Evolutionary conservation across 2,113 vertebrate species (phyloP), one percentile per base, ranked within the genome.

Genomic region (Pluvianellus socialis): DNA sequence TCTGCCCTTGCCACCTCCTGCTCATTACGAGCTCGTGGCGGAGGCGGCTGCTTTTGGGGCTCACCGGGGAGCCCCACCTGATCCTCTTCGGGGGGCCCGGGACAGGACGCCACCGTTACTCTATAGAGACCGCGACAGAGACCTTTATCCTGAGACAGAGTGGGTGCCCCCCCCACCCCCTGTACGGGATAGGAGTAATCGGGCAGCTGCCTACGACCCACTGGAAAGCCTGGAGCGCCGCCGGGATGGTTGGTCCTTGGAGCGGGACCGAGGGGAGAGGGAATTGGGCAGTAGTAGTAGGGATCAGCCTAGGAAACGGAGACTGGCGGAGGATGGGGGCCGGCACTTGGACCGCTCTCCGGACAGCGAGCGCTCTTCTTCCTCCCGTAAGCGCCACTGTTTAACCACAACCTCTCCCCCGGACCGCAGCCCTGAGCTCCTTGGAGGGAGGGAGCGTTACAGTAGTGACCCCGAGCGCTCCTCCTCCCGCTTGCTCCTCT

Each of bases 231-330:
- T 99, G 67, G 99, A 99, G 75, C 98, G 99, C 35, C 98, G 99
- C 68, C 98, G 99, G 82, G 99, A 99, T 49, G 98, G 99, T 42
- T 99, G 99, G 99, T 99, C 99, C 92, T 96, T 99, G 97, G 99
- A 99, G 91, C 97, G 99, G 94, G 99, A 98, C 84, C 98, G 98
- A 32, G 97, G 98, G 92, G 98, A 99, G 88, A 97, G 98, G 96
- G 98, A 98, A 23, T 70, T 98, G 74, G 97, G 98, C 95, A 98
- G 95, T 35, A 94, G 97, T 68, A 95, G 97, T 66, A 98, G 99
- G 90, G 99, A 99, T 72, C 98, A 98, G 58, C 98, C 98, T 6
- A 98, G 99, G 80, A 99, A 99, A 90, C 98, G 99, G 47, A 98
- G 99, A 9, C 95, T 98, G 40, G 94, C 98, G 12, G 99, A 99